Evolutionary conservation across 2,113 vertebrate species (phyloP), one percentile per base, ranked within the genome.

Genomic region (Aldabrachelys gigantea): DNA sequence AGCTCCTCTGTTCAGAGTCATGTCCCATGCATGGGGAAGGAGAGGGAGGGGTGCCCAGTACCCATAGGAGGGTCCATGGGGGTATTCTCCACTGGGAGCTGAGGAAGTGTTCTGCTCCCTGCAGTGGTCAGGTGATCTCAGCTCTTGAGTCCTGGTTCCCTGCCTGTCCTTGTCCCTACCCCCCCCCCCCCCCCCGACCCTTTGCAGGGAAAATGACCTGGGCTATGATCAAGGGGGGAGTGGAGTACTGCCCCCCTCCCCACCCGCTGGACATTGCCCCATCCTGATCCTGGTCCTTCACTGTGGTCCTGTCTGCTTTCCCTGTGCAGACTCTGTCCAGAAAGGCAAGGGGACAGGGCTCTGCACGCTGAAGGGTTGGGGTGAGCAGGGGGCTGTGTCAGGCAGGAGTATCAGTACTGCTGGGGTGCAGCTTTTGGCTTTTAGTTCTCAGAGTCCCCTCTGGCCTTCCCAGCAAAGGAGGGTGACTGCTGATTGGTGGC

Each of bases 141-240:
- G 35, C 62, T 69, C 31, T 69, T 69, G 14, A 3, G 62, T 35
- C 62, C 27, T 35, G 7, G 62, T 65, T 65, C 6, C 31, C 62
- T 31, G 13, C 35, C 31, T 69, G 35, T 29, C 17, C 65, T 38
- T 21, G 4, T 17, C 21, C 9, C 24, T 4, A 3, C 8, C 24
- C 56, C 10, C 4, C 10, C 10, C 53, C 2, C 3, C 8, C 24
- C n/a, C n/a, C 22, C 56, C 56, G 1, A 4, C 25, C 4, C 25
- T 49, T 49, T 49, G 9, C 35, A 72, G 16, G 35, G 16, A 17
- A 69, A 69, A 35, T 17, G n/a, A n/a, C n/a, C 16, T 17, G 31
- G 62, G 35, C 35, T n/a, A 8, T 69, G 35, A 13, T 35, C 59
- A 35, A 31, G 59, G 35, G 59, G 29, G 29, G 3, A 16, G 6